Evolutionary conservation across 2,888 invertebrate genomes (phyloP), one percentile per base, ranked within the genome.

Genomic region (Ochropleura plecta): DNA sequence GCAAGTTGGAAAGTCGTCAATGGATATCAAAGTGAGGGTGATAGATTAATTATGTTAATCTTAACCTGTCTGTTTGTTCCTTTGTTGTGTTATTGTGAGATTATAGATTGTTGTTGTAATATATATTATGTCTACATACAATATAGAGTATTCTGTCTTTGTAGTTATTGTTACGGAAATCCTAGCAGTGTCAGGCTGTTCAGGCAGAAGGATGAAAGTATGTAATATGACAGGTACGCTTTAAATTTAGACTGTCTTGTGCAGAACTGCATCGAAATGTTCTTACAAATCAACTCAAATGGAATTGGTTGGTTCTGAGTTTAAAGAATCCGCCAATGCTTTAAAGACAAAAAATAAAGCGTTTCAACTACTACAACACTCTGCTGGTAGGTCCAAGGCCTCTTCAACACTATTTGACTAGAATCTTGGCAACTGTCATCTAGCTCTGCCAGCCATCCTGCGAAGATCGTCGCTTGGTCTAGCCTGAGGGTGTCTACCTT

Each of bases 21-120:
- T 77, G 80, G 60, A 79, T 5, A 20, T 18, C 8, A 9, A 65
- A 60, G 44, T 73, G 44, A 66, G 30, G 48, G 18, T 12, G 40
- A 6, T 8, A 16, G 64, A 65, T 79, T 81, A 62, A 75, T 78
- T 75, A 51, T 74, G 81, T 49, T 78, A 78, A 78, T 81, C 60
- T 78, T 16, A 74, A 75, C 53, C 51, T 63, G 76, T 64, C 57
- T 68, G 64, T 76, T 76, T 81, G 68, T 30, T 76, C 59, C 68
- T 66, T 78, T 81, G 78, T 80, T 78, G 20, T 79, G 60, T 57
- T 81, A 12, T 75, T 12, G 12, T 42, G 30, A 14, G 48, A 44
- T 10, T 51, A 48, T 77, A 14, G 63, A 72, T 77, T 78, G 53
- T 60, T 77, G 12, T 51, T 51, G 8, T 63, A 49, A 79, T 63